A percentile compares a stretch with the other conserved stretches of the same genome.
Evolutionary conservation across 1,140 invertebrate genomes (phyloP).

Genomic region (Pissodes strobi): DNA sequence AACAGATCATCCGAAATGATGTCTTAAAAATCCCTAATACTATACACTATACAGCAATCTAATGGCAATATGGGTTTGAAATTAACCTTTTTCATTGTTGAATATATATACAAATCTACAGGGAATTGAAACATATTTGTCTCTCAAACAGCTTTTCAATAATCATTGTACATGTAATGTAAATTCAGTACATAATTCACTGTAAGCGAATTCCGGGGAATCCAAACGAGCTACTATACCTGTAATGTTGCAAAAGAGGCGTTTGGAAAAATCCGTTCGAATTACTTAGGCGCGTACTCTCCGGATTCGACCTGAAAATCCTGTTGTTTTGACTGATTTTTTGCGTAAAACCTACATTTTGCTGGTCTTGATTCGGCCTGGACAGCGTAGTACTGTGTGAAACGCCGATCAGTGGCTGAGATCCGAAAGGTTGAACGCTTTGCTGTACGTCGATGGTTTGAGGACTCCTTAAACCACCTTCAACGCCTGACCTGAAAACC

Average conservation of each 20-base stretch:
- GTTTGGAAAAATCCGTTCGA: neutral
- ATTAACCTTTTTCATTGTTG: too few species aligned
- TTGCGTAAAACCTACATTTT: conserved; percentile 1
- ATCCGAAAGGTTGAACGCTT: conserved; percentile 41
- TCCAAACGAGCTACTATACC: conserved; percentile 15
- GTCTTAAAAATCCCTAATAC: too few species aligned
- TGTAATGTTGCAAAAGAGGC: conserved; percentile 9
- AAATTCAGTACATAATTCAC: too few species aligned
- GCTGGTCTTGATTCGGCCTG: conserved; percentile 15
- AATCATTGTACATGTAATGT: too few species aligned
- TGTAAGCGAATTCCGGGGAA: too few species aligned
- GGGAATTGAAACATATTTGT: too few species aligned
- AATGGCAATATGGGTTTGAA: too few species aligned
- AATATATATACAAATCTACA: too few species aligned
- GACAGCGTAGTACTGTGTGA: conserved; percentile 26
- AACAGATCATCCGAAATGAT: too few species aligned
- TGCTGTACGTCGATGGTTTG: conserved; percentile 21
- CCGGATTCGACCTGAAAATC: conserved; percentile 44
- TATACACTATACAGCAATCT: too few species aligned
- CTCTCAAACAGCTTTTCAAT: too few species aligned
- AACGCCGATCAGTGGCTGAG: conserved; percentile 31
- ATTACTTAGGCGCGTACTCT: conserved; percentile 2
- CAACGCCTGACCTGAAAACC: conserved; percentile 24
- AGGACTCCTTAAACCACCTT: neutral
- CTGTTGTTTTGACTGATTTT: conserved; percentile 31